Evolutionary conservation across 2,113 vertebrate genomes (phyloP), one percentile per base, ranked within the genome.

Genomic region (Salvelinus namaycush): DNA sequence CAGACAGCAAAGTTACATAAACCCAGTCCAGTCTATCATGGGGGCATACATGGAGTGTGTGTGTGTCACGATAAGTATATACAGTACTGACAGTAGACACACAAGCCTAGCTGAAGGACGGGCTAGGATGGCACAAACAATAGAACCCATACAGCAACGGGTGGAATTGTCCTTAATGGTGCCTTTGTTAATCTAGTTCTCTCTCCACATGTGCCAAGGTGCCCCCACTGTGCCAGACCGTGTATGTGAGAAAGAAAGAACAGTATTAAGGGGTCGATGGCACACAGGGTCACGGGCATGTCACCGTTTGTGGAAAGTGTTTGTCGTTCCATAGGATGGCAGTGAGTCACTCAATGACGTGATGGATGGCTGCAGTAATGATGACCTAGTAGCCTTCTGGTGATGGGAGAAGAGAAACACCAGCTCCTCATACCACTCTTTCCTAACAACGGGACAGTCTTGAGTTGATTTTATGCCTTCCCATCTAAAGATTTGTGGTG

Each of bases 111-210:
- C 22, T 39, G 70, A 66, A 49, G 44, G 39, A 44, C 9, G 11
- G 81, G 57, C 73, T 31, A 54, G 72, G 66, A 78, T 82, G 87
- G 75, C 80, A 87, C 87, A 80, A 72, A 83, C 73, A 62, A 84
- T 65, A 76, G 80, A 22, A 27, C 70, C 76, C 39, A 69, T 70
- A 68, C 39, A 73, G 82, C 57, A 12, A 71, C 34, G 75, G 18
- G 29, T 9, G 9, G 57, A 2, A 44, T 44, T 44, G 9, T 9
- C 68, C 31, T 85, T 80, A 90, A 90, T 76, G 80, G 74, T 54
- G 81, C 75, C 82, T 89, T 88, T 92, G 89, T 92, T 80, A 70
- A 73, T 44, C 72, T 74, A 77, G 54, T 64, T 75, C 22, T 34
- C 68, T 74, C 51, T 73, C 57, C 65, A 64, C 70, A 24, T 2